Evolutionary conservation across 2,888 invertebrate species (phyloP).

Genomic region (Heliconius ethilla): DNA sequence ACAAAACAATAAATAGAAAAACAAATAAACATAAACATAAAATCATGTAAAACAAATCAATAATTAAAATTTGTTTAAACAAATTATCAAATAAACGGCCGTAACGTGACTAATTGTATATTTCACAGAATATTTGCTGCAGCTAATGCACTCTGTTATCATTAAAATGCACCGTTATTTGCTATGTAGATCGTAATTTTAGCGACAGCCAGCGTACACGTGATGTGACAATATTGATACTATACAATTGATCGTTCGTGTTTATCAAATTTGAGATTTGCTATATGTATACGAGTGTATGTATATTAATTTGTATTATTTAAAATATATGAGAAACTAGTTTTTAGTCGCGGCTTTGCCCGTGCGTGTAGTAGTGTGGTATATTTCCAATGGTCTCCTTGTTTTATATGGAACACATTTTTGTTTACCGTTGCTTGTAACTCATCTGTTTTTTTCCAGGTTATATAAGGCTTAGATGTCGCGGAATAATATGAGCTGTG

Average conservation of each 20-base stretch:
- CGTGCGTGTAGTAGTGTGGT: too few species aligned
- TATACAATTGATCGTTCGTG: slow-evolving; percentile 6
- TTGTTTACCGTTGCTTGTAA: not conserved
- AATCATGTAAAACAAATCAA: not conserved
- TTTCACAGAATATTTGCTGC: slow-evolving; percentile 21
- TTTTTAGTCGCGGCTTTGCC: not conserved
- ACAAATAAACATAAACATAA: not conserved
- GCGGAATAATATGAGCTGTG: not conserved
- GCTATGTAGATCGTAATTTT: slow-evolving; percentile 18
- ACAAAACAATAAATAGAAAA: not conserved
- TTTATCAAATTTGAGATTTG: slow-evolving; percentile 16
- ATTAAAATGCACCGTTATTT: slow-evolving; percentile 26
- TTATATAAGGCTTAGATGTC: not conserved
- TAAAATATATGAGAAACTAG: not conserved
- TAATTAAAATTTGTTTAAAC: slow-evolving; percentile 2
- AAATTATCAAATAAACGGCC: slow-evolving; percentile 14
- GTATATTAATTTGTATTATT: not conserved
- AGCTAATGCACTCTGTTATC: slow-evolving; percentile 26
- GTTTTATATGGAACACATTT: too few species aligned
- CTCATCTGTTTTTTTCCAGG: not conserved
- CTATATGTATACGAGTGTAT: not conserved
- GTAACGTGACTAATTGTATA: slow-evolving; percentile 22
- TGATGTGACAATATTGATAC: slow-evolving; percentile 29
- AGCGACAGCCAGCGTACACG: not conserved
- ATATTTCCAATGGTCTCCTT: too few species aligned